Conservation (phyloP, 1,140 invertebrate genomes). For the Proales similis region DNA sequence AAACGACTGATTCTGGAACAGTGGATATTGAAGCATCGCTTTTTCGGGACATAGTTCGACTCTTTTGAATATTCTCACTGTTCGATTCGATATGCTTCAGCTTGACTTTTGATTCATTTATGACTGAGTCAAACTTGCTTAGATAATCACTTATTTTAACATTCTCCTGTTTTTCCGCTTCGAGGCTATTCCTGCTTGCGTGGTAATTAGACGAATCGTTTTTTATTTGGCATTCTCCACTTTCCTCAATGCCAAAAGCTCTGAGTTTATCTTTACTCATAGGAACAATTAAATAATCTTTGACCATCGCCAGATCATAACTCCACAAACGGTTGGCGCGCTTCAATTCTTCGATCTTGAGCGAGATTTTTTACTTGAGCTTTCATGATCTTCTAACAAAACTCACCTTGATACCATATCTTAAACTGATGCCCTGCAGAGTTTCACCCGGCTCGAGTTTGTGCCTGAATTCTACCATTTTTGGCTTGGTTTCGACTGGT, state of each 20-base stretch:
- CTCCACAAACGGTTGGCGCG: constrained; percentile 22
- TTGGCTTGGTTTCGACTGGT: background rate
- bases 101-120: constrained; percentile 16
- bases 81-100: constrained; percentile 8
- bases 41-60: too few relatives aligned
- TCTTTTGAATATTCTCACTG: too few relatives aligned
- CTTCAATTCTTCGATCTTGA: constrained; percentile 18
- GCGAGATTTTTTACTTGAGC: too few relatives aligned
- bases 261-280: constrained; percentile 15
- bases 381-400: too few relatives aligned
- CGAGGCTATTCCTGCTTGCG: background rate
- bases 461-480: constrained; percentile 10
- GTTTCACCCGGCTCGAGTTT: constrained; percentile 23
- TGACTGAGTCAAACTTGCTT: constrained; percentile 24
- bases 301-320: constrained; percentile 27
- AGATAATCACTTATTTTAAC: constrained; percentile 11
- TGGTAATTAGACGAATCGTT: background rate
- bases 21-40: too few relatives aligned
- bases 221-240: background rate
- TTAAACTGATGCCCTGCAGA: constrained; percentile 21
- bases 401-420: constrained; percentile 16
- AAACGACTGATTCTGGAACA: too few relatives aligned
- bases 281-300: constrained; percentile 17
- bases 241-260: background rate
- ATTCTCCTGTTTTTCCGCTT: constrained; percentile 1